phyloP scores from a whole-genome alignment of 2,797 vertebrate genomes.

The Rhyacichthys aspro region DNA sequence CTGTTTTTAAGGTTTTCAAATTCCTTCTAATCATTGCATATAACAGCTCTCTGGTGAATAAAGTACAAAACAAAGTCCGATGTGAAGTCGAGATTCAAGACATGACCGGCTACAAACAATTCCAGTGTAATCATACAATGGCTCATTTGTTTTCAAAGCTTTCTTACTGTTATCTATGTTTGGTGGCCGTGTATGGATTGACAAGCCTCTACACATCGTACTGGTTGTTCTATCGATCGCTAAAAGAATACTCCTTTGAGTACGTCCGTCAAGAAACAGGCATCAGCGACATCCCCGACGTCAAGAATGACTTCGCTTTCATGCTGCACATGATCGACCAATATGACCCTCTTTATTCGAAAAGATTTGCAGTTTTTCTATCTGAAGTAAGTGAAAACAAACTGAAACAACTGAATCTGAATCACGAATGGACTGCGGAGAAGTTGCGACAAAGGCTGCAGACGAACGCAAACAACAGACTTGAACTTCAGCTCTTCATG shows the following conservation, averaged over 20 bases:
- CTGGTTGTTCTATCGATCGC: constrained; percentile 97
- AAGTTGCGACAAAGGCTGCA: constrained; percentile 93
- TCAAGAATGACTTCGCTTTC: constrained; percentile 98
- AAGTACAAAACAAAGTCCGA: constrained; percentile 87
- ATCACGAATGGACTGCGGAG: constrained; percentile 96
- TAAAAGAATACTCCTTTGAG: constrained; percentile 98
- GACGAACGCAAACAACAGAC: constrained; percentile 86
- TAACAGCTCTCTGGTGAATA: constrained; percentile 90
- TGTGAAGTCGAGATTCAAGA: constrained; percentile 93
- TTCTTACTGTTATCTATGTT: constrained; percentile 96
- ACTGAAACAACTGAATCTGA: constrained; percentile 96
- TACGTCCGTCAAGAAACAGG: constrained; percentile 97
- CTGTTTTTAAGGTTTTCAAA: constrained; percentile 97
- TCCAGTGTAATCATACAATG: constrained; percentile 96
- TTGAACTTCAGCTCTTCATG: constrained; percentile 98
- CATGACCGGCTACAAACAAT: constrained; percentile 95
- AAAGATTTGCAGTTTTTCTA: constrained; percentile 96
- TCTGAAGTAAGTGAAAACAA: constrained; percentile 99
- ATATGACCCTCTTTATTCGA: constrained; percentile 97
- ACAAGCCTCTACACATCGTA: constrained; percentile 96
- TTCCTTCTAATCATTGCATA: constrained; percentile 95
- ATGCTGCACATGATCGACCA: constrained; percentile 99
- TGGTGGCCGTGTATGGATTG: constrained; percentile 94
- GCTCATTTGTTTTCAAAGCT: constrained; percentile 97
- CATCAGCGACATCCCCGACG: constrained; percentile 96